Evolutionary conservation across 2,113 vertebrate species (phyloP), one percentile per base, ranked within the genome.

Genomic region (Clarias gariepinus): DNA sequence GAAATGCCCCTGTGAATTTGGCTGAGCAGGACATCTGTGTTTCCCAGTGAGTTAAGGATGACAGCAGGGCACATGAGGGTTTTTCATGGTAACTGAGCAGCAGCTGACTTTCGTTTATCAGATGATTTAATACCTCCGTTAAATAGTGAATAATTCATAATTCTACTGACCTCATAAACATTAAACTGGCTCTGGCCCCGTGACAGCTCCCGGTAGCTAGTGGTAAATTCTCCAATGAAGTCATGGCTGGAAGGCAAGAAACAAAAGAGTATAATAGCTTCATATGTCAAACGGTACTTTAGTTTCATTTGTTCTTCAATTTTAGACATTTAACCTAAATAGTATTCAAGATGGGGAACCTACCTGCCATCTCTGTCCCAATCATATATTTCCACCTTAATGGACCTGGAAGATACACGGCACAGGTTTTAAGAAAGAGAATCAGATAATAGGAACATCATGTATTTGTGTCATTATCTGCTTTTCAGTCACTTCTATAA

Each of bases 281-380:
- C 28, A 8, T 13, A 8, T 21, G 2, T 18, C 4, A 28, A 77
- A 3, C 3, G 8, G 52, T 55, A 55, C 15, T 21, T 78, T 23
- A 15, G n/a, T 76, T n/a, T 77, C 4, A 77, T 53, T 77, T 13
- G 18, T 15, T 28, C 69, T 18, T 71, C 18, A 71, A 21, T 41
- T 74, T 36, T 4, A 52, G 30, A 73, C 68, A 71, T 41, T 73
- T 9, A 58, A 74, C 18, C 47, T 11, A 83, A 78, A 57, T 33
- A 80, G n/a, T 64, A 25, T 11, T 64, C 23, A 64, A n/a, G 23
- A n/a, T 4, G 16, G 3, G 52, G 60, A 57, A 57, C 86, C 94
- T 94, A 98, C 97, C 97, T 98, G 91, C 97, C 98, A 3, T 98
- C 96, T 23, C 98, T 95, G 91, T 98, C 97, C 98, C 98, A 98